Base-by-base conservation (phyloP, 2,113 vertebrate genomes). In the Oenanthe melanoleuca region DNA sequence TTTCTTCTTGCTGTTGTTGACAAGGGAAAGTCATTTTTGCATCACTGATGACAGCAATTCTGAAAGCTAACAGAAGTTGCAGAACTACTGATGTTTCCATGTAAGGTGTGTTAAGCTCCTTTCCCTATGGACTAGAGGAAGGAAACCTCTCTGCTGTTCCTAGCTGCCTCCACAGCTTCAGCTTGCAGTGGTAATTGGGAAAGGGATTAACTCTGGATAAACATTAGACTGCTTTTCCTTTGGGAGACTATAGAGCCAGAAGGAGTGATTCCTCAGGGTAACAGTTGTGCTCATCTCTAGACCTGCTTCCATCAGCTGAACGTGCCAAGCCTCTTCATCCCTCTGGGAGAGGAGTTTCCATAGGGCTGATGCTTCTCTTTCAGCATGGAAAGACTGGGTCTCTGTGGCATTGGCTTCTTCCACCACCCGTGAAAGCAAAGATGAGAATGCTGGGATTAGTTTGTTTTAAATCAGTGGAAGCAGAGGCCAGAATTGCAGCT, bases 201-300 rank as follows among this genome's bases (percentile, higher is more conserved):
- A 94, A 88, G 25, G 38, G 42, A 97, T 86, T 94, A 93, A 33
- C 33, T 82, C 50, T 38, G 47, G 50, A 88, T 88, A 70, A 94
- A 88, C 45, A 61, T 92, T 67, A 57, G 55, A 73, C 82, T 90
- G 85, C 50, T 37, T 92, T 65, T 86, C 85, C 94, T 92, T 88
- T 47, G 71, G 79, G 71, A 93, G 34, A 12, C 34, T 31, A 8
- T 4, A 7, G 79, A 97, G 63, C 63, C 82, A 92, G 88, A 31
- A 91, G 57, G 57, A 87, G 45, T 18, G 63, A 90, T 59, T 77
- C 67, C 66, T 77, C 3, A 2, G 67, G 90, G 82, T 55, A 78
- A 89, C 52, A 33, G 59, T 72, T 45, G 24, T 0, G 0, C 42
- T 86, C 47, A 47, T 90, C 88, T 88, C 71, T 61, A 83, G 85